Base-by-base conservation (phyloP, 2,888 invertebrate genomes). In the Eristalinus aeneus region DNA sequence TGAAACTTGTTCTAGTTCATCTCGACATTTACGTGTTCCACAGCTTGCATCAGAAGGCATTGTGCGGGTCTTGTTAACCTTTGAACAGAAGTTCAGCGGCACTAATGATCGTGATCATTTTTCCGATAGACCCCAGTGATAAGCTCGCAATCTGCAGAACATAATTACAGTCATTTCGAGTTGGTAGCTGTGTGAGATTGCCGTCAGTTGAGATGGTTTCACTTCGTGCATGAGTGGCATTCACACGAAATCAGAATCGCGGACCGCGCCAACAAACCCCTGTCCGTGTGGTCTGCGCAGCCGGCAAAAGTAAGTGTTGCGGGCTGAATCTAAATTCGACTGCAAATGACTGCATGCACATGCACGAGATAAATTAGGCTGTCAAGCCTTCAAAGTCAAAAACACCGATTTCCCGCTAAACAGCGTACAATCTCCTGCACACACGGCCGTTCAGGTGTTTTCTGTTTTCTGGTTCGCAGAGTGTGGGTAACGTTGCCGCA, bases 321-420 rank as follows among this genome's bases (percentile, higher is more conserved):
- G 5, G 27, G 16, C 46, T 16, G 46, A 46, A 16, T 27, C 46
- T 16, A 16, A 46, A 46, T 46, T 46, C 16, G 46, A 46, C 46
- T 16, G 46, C 46, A 56, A 56, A 34, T 16, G 22, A 46, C 11
- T 63, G 32, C 71, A 46, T 46, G 63, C 31, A 34, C 22, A 20
- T 31, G 56, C 16, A 16, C 8, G 20, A 71, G 46, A 53, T 61
- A 16, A 39, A 58, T 27, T 53, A 22, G n/a, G 32, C 20, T 53
- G 61, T 53, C 34, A 53, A 65, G 39, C n/a, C 65, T 65, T 23
- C 32, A 73, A 46, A 36, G 31, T 56, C 65, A 74, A 74, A 65
- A 74, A 65, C 58, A 16, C 58, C 22, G 1, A 60, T 67, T 75
- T 67, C 67, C 65, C 60, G 31, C 22, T 20, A 22, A 58, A 31